These are phyloP conservation scores for Crotalus tigris DNA, from an alignment of 2,113 vertebrate species.

Conservation along the genomic window DNA sequence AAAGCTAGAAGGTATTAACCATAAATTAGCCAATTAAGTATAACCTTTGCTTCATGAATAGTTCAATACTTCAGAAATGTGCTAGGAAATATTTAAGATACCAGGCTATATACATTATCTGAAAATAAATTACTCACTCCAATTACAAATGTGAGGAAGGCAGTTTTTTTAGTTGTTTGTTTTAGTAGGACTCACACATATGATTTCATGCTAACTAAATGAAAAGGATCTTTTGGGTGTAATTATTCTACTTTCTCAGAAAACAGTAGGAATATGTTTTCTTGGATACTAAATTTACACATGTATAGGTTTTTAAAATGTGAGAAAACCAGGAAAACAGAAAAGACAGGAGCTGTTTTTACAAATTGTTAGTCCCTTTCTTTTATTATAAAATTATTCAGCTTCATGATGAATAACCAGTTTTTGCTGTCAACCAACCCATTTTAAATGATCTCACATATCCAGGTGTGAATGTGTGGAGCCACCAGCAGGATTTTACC, in stretches of 20 bases:
- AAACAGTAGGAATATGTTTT: slow-evolving; percentile 34
- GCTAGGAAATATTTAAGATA: slow-evolving; percentile 64
- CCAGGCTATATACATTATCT: slow-evolving; percentile 62
- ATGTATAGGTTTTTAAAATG: slow-evolving; percentile 39
- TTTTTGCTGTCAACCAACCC: neutral
- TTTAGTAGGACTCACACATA: slow-evolving; percentile 25
- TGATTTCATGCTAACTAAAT: slow-evolving; percentile 62
- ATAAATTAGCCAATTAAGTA: slow-evolving; percentile 72
- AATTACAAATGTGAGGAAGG: slow-evolving; percentile 46
- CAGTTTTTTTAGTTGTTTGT: slow-evolving; percentile 9
- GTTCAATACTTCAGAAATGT: slow-evolving; percentile 56
- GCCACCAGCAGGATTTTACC: neutral
- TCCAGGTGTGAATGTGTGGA: neutral
- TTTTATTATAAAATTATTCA: neutral
- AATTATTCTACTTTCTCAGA: slow-evolving; percentile 24
- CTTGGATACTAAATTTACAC: slow-evolving; percentile 36
- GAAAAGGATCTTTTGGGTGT: slow-evolving; percentile 47
- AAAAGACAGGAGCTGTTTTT: neutral
- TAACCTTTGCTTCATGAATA: slow-evolving; percentile 58
- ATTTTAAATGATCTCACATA: neutral
- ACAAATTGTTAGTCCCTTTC: neutral
- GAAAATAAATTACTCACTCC: slow-evolving; percentile 67
- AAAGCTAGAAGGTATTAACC: slow-evolving; percentile 67
- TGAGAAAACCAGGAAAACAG: slow-evolving; percentile 22
- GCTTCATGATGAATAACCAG: neutral